Conservation (phyloP, 2,113 vertebrate genomes). For the Poeciliopsis prolifica region DNA sequence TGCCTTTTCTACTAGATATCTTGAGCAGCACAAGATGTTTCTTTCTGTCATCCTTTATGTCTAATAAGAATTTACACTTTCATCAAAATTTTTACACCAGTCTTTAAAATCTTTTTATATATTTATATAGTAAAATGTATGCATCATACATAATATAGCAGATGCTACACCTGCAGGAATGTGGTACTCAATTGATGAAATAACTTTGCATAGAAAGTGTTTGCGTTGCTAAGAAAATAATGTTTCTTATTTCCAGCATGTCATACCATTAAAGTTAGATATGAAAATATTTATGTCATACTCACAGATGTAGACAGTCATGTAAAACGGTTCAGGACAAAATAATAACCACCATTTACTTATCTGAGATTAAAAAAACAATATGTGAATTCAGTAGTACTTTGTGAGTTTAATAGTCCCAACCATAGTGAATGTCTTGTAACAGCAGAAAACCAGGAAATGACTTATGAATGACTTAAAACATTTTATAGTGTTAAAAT, state of each 20-base stretch:
- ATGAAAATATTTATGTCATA: conserved; percentile 58
- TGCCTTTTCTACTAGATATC: conserved; percentile 20
- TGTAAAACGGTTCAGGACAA: conserved; percentile 33
- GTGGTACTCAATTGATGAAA: conserved; percentile 54
- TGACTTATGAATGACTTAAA: conserved; percentile 72
- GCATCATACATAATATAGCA: conserved; percentile 51
- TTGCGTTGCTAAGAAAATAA: conserved; percentile 68
- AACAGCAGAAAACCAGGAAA: conserved; percentile 46
- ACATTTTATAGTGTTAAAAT: conserved; percentile 50
- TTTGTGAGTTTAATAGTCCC: conserved; percentile 28
- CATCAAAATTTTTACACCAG: conserved; percentile 15
- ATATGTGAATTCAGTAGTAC: conserved; percentile 26
- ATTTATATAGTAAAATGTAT: conserved; percentile 28
- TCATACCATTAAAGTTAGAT: conserved; percentile 38
- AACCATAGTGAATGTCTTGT: conserved; percentile 38
- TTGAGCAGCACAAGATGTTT: conserved; percentile 24
- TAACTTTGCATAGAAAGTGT: conserved; percentile 78
- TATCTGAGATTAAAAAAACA: conserved; percentile 24
- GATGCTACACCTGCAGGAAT: conserved; percentile 56
- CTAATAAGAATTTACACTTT: conserved; percentile 25
- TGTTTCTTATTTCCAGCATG: conserved; percentile 52
- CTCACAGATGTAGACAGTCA: conserved; percentile 16
- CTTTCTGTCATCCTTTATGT: conserved; percentile 32
- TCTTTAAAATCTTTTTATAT: conserved; percentile 28
- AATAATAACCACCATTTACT: conserved; percentile 31